Evolutionary conservation across 2,797 vertebrate species (phyloP).

Genomic region (Sarcophilus harrisii): DNA sequence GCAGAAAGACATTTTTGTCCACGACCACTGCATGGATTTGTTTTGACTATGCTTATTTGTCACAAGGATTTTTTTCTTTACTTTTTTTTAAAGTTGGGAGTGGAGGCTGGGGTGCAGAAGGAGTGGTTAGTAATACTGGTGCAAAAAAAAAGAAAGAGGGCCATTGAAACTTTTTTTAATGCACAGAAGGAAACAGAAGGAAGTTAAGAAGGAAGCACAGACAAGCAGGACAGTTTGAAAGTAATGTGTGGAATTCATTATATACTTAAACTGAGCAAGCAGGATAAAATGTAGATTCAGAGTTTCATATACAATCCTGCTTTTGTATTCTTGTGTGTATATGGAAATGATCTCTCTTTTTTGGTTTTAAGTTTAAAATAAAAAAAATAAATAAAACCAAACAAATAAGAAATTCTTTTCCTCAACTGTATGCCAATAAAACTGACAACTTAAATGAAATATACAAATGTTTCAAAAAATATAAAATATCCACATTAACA

Average conservation of each 20-base stretch:
- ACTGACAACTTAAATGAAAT: slow-evolving; percentile 1
- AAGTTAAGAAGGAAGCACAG: slow-evolving; percentile 5
- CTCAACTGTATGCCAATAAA: not conserved
- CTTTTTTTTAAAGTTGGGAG: not conserved
- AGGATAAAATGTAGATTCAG: not conserved
- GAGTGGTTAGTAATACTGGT: not conserved
- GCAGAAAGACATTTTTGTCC: not conserved
- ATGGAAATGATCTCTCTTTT: not conserved
- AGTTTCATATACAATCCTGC: slow-evolving; percentile 5
- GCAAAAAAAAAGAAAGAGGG: not conserved
- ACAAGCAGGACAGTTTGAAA: not conserved
- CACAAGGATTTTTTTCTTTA: not conserved
- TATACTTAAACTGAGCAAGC: not conserved
- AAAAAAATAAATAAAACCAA: not conserved
- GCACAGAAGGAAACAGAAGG: not conserved
- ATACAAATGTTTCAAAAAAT: not conserved
- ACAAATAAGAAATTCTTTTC: slow-evolving; percentile 4
- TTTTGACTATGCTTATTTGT: not conserved
- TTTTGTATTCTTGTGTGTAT: not conserved
- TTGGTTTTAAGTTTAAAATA: not conserved
- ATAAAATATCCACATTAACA: not conserved
- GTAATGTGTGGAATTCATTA: slow-evolving; percentile 5
- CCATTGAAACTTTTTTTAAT: not conserved
- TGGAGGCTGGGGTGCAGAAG: not conserved
- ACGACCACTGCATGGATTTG: not conserved